Percentiles rank a stretch among this genome's conserved stretches.
Conservation (phyloP, 2,113 vertebrate genomes). For the Procavia capensis region DNA sequence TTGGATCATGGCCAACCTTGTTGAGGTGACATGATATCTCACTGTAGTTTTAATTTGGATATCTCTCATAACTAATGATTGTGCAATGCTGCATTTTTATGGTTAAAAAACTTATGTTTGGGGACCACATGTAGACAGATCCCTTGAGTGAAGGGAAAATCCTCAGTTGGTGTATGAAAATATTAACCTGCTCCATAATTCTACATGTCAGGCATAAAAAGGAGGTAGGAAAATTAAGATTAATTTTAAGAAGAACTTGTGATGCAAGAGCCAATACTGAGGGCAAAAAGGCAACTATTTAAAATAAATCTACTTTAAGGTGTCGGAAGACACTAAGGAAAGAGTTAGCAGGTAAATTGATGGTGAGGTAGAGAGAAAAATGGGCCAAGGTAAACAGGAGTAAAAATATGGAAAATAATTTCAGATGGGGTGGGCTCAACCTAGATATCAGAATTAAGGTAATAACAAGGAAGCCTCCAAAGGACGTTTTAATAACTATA, state of each 20-base stretch:
- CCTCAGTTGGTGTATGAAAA: background rate
- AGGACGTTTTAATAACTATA: background rate
- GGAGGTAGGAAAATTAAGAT: background rate
- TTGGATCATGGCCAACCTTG: too few species aligned
- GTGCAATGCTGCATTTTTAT: conserved; percentile 24
- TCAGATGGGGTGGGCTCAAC: background rate
- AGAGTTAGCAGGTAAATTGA: background rate
- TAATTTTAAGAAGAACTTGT: background rate
- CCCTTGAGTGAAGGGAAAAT: background rate
- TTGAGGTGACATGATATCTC: too few species aligned
- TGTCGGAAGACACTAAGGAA: background rate
- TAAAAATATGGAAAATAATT: background rate
- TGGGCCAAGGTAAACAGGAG: background rate
- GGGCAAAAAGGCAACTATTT: background rate
- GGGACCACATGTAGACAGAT: background rate
- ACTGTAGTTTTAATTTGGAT: too few species aligned
- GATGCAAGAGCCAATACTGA: background rate
- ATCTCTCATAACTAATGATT: too few species aligned
- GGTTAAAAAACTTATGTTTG: background rate
- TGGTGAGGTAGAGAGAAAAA: background rate
- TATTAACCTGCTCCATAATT: background rate
- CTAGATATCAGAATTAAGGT: background rate
- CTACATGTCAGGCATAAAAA: background rate
- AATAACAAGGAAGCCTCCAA: background rate
- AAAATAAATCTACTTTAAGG: background rate